Evolutionary conservation across 1,140 invertebrate species (phyloP), one percentile per base, ranked within the genome.

Genomic region (Bombus picipes): DNA sequence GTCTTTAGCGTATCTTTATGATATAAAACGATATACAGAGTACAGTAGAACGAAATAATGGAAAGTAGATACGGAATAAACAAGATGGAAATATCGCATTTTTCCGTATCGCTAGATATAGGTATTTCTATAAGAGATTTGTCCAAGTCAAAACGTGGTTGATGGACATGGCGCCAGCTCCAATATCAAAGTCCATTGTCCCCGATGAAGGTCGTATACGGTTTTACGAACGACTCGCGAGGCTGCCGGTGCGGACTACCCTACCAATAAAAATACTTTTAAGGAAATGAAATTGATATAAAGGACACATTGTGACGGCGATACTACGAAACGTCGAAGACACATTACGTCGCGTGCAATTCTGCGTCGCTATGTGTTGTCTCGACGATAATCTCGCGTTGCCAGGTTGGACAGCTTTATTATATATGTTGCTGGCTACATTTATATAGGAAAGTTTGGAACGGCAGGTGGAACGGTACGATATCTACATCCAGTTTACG

Each of bases 241-340:
- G 72, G 68, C 86, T 81, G 87, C n/a, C 72, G 47, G 39, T 59
- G 39, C 73, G 39, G 81, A 34, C 53, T 79, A 74, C 47, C 47
- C 81, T 10, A 34, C 74, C 85, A 53, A 91, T 92, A 92, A 92
- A 92, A 92, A 92, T 92, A 92, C 90, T 92, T 92, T 92, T 78
- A 91, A 90, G 90, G 87, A 92, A 92, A 91, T 92, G 87, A 90
- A 92, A 91, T 92, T 92, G 90, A 92, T 91, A 89, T 88, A 91
- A 90, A 89, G 84, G 84, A 91, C 86, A 70, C 73, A 87, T 87
- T 88, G 87, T 81, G 86, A 91, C 74, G 86, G 76, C 53, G 62
- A 68, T 57, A 57, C 82, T 47, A 76, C 85, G 88, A 87, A 89
- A 89, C 82, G 83, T 34, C 59, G 53, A 25, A 59, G 83, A 57